A percentile compares a stretch with the other conserved stretches of the same genome.
Conservation (phyloP, 2,113 vertebrate species). For the Gymnorhina tibicen region DNA sequence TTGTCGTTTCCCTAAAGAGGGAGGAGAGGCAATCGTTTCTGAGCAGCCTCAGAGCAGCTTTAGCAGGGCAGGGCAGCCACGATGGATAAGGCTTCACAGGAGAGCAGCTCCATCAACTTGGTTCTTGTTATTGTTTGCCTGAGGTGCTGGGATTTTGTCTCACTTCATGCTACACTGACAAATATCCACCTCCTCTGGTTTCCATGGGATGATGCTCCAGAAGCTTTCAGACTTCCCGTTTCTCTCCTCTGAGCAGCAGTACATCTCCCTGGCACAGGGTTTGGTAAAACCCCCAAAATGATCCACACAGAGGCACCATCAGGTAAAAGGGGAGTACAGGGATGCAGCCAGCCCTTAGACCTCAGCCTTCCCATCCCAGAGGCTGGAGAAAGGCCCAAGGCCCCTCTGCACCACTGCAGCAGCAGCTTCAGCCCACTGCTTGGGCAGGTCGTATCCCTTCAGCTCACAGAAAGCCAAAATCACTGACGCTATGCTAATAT, state of each 20-base stretch:
- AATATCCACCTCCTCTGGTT: not conserved
- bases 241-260: not conserved
- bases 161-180: not conserved
- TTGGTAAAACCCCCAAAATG: not conserved
- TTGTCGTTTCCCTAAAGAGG: not conserved
- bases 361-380: not conserved
- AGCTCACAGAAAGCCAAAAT: not conserved
- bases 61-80: not conserved
- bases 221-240: not conserved
- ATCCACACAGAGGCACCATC: not conserved
- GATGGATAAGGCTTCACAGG: not conserved
- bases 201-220: not conserved
- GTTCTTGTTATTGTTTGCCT: not conserved
- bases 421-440: not conserved
- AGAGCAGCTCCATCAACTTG: rapidly evolving
- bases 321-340: not conserved
- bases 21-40: not conserved
- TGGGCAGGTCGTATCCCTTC: not conserved
- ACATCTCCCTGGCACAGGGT: not conserved
- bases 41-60: not conserved
- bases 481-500: rapidly evolving
- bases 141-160: not conserved
- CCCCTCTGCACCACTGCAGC: not conserved
- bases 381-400: not conserved
- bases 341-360: not conserved